Conservation (phyloP, 2,888 invertebrate species). For the Neria commutata region DNA sequence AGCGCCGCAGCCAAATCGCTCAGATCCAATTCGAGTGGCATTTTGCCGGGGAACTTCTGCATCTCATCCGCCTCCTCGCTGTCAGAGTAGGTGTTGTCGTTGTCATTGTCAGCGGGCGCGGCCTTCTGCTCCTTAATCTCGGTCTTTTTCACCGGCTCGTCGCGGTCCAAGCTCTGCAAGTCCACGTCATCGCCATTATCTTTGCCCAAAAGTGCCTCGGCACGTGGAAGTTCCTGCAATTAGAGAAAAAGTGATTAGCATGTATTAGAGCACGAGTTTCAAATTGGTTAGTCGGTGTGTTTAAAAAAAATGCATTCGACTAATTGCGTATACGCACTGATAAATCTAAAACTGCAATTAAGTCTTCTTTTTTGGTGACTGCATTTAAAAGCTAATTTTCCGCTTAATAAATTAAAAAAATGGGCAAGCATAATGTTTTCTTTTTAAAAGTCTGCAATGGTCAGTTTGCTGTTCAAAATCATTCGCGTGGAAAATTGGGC, state of each 20-base stretch:
- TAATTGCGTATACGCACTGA: no score
- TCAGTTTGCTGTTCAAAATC: no score
- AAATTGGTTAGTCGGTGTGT: background rate
- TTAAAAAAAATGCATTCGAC: no score
- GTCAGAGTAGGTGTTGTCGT: constrained; percentile 57
- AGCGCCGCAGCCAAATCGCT: constrained; percentile 81
- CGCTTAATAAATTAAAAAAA: no score
- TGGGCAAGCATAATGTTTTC: no score
- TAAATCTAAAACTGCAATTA: no score
- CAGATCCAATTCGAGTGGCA: constrained; percentile 82
- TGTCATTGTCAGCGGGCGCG: constrained; percentile 46
- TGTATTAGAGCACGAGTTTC: background rate
- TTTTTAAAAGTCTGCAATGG: no score
- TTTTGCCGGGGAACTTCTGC: constrained; percentile 68
- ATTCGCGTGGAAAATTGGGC: no score
- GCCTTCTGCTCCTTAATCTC: constrained; percentile 41
- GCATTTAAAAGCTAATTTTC: no score
- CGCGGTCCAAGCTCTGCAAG: constrained; percentile 54
- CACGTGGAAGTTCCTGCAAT: constrained; percentile 59
- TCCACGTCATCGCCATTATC: constrained; percentile 55
- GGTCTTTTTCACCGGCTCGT: constrained; percentile 47
- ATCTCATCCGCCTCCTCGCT: constrained; percentile 68
- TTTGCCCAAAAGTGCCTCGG: constrained; percentile 61
- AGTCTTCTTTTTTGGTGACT: no score
- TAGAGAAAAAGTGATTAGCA: no score